Conservation (phyloP, 2,888 invertebrate genomes). For the Noctua pronuba region DNA sequence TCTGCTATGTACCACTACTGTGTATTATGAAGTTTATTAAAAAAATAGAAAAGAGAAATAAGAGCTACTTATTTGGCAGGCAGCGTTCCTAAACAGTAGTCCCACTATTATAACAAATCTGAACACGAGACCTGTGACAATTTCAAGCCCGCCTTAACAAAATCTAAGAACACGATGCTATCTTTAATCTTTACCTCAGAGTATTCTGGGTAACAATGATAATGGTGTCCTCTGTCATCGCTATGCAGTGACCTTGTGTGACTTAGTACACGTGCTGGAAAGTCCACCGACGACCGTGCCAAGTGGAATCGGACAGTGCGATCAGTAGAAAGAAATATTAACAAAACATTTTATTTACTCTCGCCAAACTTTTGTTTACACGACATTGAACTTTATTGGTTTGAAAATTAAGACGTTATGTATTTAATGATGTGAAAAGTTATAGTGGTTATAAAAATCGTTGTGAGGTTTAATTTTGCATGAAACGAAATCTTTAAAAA, state of each 20-base stretch:
- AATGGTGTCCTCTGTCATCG: conserved; percentile 50
- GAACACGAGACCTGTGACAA: background rate
- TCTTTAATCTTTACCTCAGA: conserved; percentile 31
- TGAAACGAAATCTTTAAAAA: conserved; percentile 42
- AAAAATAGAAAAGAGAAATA: background rate
- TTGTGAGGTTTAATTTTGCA: conserved; percentile 48
- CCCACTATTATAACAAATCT: background rate
- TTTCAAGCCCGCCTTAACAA: conserved; percentile 11
- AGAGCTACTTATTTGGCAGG: background rate
- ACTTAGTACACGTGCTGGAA: conserved; percentile 57
- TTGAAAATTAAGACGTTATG: rapidly evolving
- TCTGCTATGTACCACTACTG: too few species aligned
- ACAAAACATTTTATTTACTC: conserved; percentile 30
- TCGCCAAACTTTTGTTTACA: conserved; percentile 16
- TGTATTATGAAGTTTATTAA: too few species aligned
- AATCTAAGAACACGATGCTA: conserved; percentile 38
- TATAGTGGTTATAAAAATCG: conserved; percentile 23
- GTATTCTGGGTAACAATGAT: conserved; percentile 46
- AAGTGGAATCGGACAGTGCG: conserved; percentile 53
- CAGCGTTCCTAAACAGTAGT: background rate
- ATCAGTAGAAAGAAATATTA: conserved; percentile 55
- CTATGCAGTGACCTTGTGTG: conserved; percentile 55
- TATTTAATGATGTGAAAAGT: background rate
- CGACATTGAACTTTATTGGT: conserved; percentile 18
- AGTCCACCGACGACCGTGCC: conserved; percentile 61